Percentiles rank a stretch among this genome's conserved stretches.
phyloP scores from a whole-genome alignment of 2,888 invertebrate species.

The Hermaeophaga mercurialis region DNA sequence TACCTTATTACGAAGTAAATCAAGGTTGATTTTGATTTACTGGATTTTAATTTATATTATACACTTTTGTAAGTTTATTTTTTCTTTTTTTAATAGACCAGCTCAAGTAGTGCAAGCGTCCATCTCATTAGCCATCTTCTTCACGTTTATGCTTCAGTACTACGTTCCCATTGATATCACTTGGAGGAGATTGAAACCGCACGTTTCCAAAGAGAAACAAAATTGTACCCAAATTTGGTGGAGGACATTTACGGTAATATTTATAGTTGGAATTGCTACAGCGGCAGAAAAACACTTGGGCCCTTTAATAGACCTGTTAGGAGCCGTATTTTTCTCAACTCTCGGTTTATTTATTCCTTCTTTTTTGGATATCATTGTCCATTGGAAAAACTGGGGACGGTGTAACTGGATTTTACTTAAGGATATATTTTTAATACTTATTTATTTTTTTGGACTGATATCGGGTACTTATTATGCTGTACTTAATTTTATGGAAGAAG shows the following conservation, averaged over 20 bases:
- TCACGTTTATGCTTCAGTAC: constrained; percentile 92
- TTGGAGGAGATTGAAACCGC: constrained; percentile 72
- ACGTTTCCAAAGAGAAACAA: constrained; percentile 55
- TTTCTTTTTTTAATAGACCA: no score
- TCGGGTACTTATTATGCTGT: constrained; percentile 63
- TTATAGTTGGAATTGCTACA: constrained; percentile 61
- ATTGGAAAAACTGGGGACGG: constrained; percentile 70
- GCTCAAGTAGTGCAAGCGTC: constrained; percentile 82
- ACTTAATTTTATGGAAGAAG: constrained; percentile 23
- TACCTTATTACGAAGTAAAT: no score
- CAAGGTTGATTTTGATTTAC: no score
- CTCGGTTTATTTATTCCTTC: constrained; percentile 77
- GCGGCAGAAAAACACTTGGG: constrained; percentile 81
- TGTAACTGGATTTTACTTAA: constrained; percentile 72
- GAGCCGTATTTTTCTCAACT: constrained; percentile 72
- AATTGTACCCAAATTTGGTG: constrained; percentile 63
- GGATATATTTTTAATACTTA: constrained; percentile 64
- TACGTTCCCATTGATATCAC: constrained; percentile 94
- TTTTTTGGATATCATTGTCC: constrained; percentile 71
- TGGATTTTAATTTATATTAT: no score
- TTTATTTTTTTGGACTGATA: constrained; percentile 70
- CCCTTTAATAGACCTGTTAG: constrained; percentile 87
- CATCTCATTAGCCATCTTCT: constrained; percentile 87
- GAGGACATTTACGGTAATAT: constrained; percentile 59
- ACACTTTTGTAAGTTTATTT: no score